Conservation (phyloP, 2,888 invertebrate species). For the Cancer borealis region DNA sequence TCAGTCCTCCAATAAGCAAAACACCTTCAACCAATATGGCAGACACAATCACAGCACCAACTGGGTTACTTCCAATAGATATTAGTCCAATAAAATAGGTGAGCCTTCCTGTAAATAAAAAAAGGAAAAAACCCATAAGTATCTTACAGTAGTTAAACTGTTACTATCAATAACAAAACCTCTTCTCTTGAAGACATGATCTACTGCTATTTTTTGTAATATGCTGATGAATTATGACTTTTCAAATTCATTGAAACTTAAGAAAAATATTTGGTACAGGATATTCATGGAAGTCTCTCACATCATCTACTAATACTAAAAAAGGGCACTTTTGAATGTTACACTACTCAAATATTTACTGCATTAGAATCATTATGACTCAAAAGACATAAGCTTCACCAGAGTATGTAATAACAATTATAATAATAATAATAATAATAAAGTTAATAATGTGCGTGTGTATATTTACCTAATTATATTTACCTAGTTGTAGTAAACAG, state of each 20-base stretch:
- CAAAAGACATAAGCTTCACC: too few species aligned
- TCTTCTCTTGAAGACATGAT: not conserved
- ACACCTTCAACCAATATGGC: constrained; percentile 71
- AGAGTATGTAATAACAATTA: too few species aligned
- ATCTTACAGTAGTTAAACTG: not conserved
- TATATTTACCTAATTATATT: too few species aligned
- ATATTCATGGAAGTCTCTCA: not conserved
- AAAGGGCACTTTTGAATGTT: not conserved
- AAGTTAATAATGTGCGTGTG: too few species aligned
- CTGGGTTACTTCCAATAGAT: constrained; percentile 68
- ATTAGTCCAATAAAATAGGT: constrained; percentile 65
- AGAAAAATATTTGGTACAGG: not conserved
- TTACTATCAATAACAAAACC: not conserved
- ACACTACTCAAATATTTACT: too few species aligned
- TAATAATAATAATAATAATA: too few species aligned
- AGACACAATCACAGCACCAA: constrained; percentile 72
- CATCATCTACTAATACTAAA: not conserved
- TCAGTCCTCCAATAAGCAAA: constrained; percentile 88
- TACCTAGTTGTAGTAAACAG: too few species aligned
- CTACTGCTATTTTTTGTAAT: not conserved
- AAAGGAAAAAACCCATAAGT: not conserved
- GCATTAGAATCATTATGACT: too few species aligned
- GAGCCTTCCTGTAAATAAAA: constrained; percentile 58
- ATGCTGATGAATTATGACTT: not conserved
- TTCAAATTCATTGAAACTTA: not conserved